phyloP scores from a whole-genome alignment of 2,797 vertebrate genomes.

The Masticophis lateralis region DNA sequence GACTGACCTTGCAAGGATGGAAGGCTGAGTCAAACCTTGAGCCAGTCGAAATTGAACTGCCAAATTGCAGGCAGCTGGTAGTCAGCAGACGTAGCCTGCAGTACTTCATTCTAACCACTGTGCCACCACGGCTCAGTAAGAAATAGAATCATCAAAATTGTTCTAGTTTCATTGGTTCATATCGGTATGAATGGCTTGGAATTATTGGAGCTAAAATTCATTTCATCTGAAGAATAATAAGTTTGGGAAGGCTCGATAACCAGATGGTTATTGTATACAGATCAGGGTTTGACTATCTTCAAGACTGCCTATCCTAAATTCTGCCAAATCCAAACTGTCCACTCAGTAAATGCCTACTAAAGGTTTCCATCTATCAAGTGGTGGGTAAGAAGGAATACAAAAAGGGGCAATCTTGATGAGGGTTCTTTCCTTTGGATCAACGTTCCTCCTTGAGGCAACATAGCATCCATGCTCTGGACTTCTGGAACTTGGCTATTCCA shows the following conservation, averaged over 20 bases:
- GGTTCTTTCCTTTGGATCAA: background rate
- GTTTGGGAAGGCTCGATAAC: background rate
- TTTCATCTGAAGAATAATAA: background rate
- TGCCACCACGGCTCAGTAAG: background rate
- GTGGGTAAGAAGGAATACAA: background rate
- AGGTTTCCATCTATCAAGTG: background rate
- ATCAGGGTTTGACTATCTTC: background rate
- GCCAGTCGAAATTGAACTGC: too few relatives aligned
- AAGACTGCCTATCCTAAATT: background rate
- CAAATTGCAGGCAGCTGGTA: too few relatives aligned
- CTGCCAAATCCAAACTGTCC: background rate
- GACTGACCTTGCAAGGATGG: too few relatives aligned
- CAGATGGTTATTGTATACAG: background rate
- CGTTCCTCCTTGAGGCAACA: background rate
- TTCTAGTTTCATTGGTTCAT: background rate
- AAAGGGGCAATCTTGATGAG: background rate
- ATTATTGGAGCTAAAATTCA: background rate
- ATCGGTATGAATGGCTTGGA: background rate
- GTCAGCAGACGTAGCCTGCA: too few relatives aligned
- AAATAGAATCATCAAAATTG: conserved; percentile 13
- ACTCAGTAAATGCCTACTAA: background rate
- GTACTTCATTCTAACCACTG: too few relatives aligned
- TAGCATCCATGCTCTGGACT: background rate
- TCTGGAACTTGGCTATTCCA: background rate
- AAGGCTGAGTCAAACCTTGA: too few relatives aligned